Conservation (phyloP, 1,140 invertebrate species). For the Lucilia cuprina region DNA sequence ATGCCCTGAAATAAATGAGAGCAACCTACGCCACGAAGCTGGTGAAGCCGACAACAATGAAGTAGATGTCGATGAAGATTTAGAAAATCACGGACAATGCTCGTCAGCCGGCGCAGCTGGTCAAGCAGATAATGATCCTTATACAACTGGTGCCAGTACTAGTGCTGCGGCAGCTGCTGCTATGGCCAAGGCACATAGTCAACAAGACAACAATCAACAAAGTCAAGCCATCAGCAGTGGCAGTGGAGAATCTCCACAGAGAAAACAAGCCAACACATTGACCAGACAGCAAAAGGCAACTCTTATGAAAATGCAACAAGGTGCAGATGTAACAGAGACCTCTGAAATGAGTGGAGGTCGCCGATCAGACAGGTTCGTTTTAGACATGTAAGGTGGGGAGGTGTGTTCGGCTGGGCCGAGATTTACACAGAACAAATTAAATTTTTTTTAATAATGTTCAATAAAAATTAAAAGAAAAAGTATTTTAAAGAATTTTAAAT, state of each 20-base stretch:
- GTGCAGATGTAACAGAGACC: slow-evolving; percentile 61
- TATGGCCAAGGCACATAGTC: slow-evolving; percentile 34
- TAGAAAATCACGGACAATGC: slow-evolving; percentile 64
- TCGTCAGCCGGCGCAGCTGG: slow-evolving; percentile 46
- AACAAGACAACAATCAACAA: slow-evolving; percentile 53
- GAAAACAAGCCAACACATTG: slow-evolving; percentile 53
- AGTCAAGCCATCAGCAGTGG: slow-evolving; percentile 69
- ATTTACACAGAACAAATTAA: too few species aligned
- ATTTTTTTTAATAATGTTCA: too few species aligned
- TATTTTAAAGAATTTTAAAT: too few species aligned
- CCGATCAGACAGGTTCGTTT: slow-evolving; percentile 75
- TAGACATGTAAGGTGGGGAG: too few species aligned
- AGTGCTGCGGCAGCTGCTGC: slow-evolving; percentile 42
- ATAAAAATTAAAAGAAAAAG: too few species aligned
- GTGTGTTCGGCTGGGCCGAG: too few species aligned
- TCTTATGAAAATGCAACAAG: slow-evolving; percentile 37
- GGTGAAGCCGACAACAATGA: slow-evolving; percentile 68
- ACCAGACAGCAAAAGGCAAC: slow-evolving; percentile 43
- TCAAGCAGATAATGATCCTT: slow-evolving; percentile 41
- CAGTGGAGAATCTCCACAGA: slow-evolving; percentile 53
- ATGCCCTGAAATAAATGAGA: slow-evolving; percentile 57
- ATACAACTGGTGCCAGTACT: slow-evolving; percentile 58
- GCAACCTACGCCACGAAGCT: slow-evolving; percentile 44
- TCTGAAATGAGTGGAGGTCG: slow-evolving; percentile 70
- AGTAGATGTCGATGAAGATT: slow-evolving; percentile 72